phyloP scores from a whole-genome alignment of 2,888 invertebrate species.

The Chromoteleia sp. region DNA sequence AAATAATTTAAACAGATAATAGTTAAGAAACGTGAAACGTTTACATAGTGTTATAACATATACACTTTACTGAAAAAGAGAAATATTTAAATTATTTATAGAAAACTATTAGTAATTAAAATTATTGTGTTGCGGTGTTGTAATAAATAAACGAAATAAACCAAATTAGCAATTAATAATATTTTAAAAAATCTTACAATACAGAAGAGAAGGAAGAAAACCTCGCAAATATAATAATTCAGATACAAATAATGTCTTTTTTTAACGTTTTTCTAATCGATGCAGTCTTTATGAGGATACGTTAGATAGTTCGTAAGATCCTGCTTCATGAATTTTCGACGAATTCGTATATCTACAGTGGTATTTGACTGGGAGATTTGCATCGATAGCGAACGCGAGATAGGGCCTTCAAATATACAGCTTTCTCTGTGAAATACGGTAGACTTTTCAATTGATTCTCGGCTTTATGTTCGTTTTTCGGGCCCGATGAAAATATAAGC shows the following conservation, averaged over 20 bases:
- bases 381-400: conserved; percentile 29
- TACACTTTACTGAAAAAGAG: too few species aligned
- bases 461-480: conserved; percentile 49
- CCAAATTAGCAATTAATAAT: too few species aligned
- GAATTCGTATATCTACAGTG: conserved; percentile 56
- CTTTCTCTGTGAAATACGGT: conserved; percentile 51
- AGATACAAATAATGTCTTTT: conserved; percentile 19
- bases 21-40: too few species aligned
- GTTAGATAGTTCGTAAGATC: conserved; percentile 46
- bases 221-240: conserved; percentile 36
- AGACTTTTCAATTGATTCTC: conserved; percentile 51
- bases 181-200: too few species aligned
- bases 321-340: conserved; percentile 47
- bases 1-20: too few species aligned
- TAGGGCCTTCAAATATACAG: conserved; percentile 44
- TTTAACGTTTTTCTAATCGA: conserved; percentile 14
- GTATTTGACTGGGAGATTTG: conserved; percentile 50
- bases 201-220: background rate
- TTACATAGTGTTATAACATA: too few species aligned
- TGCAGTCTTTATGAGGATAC: conserved; percentile 32
- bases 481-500: conserved; percentile 20
- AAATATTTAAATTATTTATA: too few species aligned
- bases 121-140: too few species aligned
- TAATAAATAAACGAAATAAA: too few species aligned
- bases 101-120: too few species aligned